These are phyloP conservation scores for Boloria euphrosyne DNA, from an alignment of 2,888 invertebrate species.

Conservation along the genomic window DNA sequence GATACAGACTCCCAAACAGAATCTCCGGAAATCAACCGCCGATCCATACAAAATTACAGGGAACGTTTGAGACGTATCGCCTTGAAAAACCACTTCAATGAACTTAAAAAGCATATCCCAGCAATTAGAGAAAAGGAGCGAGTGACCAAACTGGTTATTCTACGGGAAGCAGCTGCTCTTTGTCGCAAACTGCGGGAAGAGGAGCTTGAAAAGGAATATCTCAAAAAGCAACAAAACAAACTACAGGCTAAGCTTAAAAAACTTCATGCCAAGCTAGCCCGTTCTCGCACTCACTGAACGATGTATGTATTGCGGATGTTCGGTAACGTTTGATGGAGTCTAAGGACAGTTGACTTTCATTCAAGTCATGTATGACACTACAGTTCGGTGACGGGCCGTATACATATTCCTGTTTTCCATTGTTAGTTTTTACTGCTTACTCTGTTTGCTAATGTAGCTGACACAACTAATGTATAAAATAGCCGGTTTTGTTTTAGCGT, in stretches of 20 bases:
- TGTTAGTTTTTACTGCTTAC: conserved; percentile 78
- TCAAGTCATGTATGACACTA: conserved; percentile 34
- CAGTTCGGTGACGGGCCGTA: neutral
- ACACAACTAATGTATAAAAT: conserved; percentile 45
- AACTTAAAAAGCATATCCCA: conserved; percentile 90
- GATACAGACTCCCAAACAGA: conserved; percentile 81
- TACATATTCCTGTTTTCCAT: conserved; percentile 32
- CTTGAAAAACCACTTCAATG: conserved; percentile 92
- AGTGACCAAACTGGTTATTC: conserved; percentile 93
- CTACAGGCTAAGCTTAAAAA: conserved; percentile 84
- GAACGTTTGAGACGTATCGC: conserved; percentile 94
- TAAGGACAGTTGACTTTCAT: conserved; percentile 60
- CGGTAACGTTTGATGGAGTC: conserved; percentile 59
- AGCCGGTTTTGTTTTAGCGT: conserved; percentile 68
- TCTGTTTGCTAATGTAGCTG: conserved; percentile 65
- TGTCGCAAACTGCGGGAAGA: conserved; percentile 85
- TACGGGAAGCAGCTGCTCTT: conserved; percentile 88
- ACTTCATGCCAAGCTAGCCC: conserved; percentile 80
- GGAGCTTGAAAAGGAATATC: conserved; percentile 80
- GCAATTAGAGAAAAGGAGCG: conserved; percentile 89
- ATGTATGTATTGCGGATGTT: conserved; percentile 39
- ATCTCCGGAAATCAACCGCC: conserved; percentile 88
- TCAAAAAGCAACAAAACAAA: conserved; percentile 84
- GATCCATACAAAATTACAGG: conserved; percentile 95
- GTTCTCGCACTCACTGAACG: conserved; percentile 71